A percentile compares a stretch with the other conserved stretches of the same genome.
phyloP scores from a whole-genome alignment of 2,888 invertebrate genomes.

The Argyresthia albistria region DNA sequence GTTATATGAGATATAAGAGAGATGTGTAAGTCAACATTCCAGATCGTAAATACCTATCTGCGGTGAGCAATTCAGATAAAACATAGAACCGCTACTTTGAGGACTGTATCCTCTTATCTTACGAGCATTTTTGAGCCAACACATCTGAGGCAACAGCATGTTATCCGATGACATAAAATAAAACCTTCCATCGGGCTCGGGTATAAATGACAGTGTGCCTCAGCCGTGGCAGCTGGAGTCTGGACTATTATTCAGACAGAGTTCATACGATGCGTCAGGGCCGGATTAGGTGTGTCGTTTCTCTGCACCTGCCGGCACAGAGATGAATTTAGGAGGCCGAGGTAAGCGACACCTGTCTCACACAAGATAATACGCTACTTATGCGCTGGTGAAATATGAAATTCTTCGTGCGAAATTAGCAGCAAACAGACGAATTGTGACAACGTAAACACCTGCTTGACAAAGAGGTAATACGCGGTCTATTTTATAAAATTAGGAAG shows the following conservation, averaged over 20 bases:
- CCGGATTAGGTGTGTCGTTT: conserved; percentile 49
- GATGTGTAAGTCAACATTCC: too few relatives aligned
- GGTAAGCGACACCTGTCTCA: conserved; percentile 62
- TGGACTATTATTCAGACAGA: conserved; percentile 29
- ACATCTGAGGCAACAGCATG: too few relatives aligned
- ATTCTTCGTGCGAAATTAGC: conserved; percentile 33
- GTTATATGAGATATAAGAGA: too few relatives aligned
- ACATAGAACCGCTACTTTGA: too few relatives aligned
- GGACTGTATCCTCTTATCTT: too few relatives aligned
- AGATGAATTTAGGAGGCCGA: conserved; percentile 58
- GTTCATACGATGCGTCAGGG: conserved; percentile 30
- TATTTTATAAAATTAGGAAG: neutral
- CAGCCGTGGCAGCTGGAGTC: conserved; percentile 23
- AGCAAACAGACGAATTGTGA: conserved; percentile 11
- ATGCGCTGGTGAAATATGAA: conserved; percentile 61
- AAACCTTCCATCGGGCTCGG: neutral
- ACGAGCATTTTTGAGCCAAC: too few relatives aligned
- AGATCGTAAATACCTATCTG: too few relatives aligned
- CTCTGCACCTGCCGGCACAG: conserved; percentile 48
- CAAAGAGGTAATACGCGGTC: conserved; percentile 4
- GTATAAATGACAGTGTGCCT: conserved; percentile 18
- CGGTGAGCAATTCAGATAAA: too few relatives aligned
- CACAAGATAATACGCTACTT: conserved; percentile 58
- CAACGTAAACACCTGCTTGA: conserved; percentile 20
- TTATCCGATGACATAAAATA: too few relatives aligned